These are phyloP conservation scores for Clarias fuscus DNA, from an alignment of 2,797 vertebrate species.

Conservation along the genomic window DNA sequence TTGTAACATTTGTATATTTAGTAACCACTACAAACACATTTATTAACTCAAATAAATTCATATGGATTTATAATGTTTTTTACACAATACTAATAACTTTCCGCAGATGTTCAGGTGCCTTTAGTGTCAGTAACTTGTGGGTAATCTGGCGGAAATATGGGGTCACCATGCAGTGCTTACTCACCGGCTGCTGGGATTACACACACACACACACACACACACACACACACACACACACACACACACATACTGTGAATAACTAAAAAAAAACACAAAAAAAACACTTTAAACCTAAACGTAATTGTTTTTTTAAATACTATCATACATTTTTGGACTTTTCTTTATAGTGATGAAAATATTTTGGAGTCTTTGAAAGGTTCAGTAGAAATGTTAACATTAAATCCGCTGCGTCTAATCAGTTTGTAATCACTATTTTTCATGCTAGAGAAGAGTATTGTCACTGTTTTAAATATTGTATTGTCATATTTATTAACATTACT, in stretches of 20 bases:
- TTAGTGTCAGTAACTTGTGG: too few relatives aligned
- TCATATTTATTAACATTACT: neutral
- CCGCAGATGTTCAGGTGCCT: neutral
- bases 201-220: neutral
- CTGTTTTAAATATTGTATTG: neutral
- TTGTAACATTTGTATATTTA: too few relatives aligned
- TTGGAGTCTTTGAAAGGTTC: neutral
- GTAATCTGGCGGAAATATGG: neutral
- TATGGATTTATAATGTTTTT: neutral
- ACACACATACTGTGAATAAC: neutral
- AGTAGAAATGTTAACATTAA: neutral
- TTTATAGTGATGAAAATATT: neutral
- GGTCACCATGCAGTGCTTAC: neutral
- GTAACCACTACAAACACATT: neutral
- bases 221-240: too few relatives aligned
- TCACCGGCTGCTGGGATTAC: neutral
- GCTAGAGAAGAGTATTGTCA: neutral
- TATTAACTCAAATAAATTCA: neutral
- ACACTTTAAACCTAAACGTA: neutral
- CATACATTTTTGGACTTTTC: neutral
- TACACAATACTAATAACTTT: neutral
- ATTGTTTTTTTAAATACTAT: neutral
- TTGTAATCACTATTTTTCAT: neutral
- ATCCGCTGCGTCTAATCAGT: neutral
- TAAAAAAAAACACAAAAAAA: neutral